Base-by-base conservation (phyloP, 2,888 invertebrate genomes). In the Zeuzera pyrina region DNA sequence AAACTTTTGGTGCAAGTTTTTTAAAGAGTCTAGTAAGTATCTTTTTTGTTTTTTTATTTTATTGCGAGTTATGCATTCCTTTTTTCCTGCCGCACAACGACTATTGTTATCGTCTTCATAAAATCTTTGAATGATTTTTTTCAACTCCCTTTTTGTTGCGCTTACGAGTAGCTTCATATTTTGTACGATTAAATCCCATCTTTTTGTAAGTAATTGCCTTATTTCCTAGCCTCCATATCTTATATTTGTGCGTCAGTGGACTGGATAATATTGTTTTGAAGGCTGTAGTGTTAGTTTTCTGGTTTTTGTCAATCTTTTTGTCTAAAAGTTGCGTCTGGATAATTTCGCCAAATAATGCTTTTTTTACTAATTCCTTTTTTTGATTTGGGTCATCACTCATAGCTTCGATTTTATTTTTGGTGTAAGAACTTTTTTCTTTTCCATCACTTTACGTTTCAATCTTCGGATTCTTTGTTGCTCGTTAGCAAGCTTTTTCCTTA, bases 11-110 rank as follows among this genome's bases (percentile, higher is more conserved):
- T 46, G 35, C 22, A 47, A 38, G 33, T 39, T 42, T 28, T 16
- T 10, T 10, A 49, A 19, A 13, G 41, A 30, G 36, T 47, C 38
- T 12, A 19, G 29, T 21, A 45, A 33, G 28, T 42, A 46, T 32
- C 49, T 36, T 39, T 36, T 36, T 25, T 39, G 39, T 36, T 36
- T 41, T 43, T 40, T 49, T 15, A 44, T 35, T 29, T 36, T 35
- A n/a, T 47, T 45, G 37, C 36, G 34, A 10, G 44, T 47, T 11
- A 46, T 27, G 29, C 33, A 33, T 23, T 36, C 32, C 15, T 33
- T 32, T 25, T 35, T 35, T 15, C 35, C 35, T 31, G 35, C 31
- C 15, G 29, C 26, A 14, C 22, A 13, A 30, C 33, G 29, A 27
- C 36, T 36, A 33, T 33, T 33, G 31, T 36, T 33, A 28, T 15